Evolutionary conservation across 1,140 invertebrate species (phyloP).

Genomic region (Pentalonia nigronervosa): DNA sequence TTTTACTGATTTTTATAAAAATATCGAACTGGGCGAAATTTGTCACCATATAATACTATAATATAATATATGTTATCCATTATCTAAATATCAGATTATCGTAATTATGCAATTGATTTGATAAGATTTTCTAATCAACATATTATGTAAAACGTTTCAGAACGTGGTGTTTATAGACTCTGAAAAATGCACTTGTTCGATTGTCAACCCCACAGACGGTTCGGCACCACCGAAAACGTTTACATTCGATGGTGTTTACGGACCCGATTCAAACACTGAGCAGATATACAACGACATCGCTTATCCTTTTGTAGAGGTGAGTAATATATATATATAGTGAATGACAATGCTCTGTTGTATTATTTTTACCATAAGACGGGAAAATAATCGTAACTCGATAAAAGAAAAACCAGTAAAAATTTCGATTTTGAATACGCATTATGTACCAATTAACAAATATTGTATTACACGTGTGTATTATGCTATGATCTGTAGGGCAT

Average conservation of each 20-base stretch:
- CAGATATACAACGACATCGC: slow-evolving; percentile 79
- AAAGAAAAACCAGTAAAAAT: neutral
- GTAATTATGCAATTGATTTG: neutral
- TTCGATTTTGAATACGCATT: no score
- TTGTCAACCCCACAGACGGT: slow-evolving; percentile 69
- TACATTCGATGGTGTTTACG: slow-evolving; percentile 76
- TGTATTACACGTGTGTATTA: neutral
- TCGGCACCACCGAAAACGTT: slow-evolving; percentile 75
- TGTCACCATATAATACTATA: neutral
- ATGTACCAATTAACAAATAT: neutral
- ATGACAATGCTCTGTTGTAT: no score
- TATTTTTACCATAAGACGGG: no score
- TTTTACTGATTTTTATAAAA: neutral
- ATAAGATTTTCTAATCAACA: neutral
- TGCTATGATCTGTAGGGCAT: slow-evolving; percentile 72
- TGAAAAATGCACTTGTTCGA: slow-evolving; percentile 67
- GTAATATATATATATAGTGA: neutral
- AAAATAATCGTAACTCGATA: no score
- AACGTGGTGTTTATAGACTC: slow-evolving; percentile 77
- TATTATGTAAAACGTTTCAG: slow-evolving; percentile 64
- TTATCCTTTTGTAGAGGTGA: slow-evolving; percentile 73
- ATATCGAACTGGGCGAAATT: neutral
- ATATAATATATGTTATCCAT: neutral
- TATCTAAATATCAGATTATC: neutral
- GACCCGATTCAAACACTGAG: slow-evolving; percentile 66